Percentiles rank a stretch among this genome's conserved stretches.
phyloP scores from a whole-genome alignment of 2,888 invertebrate genomes.

The Isoperla grammatica region DNA sequence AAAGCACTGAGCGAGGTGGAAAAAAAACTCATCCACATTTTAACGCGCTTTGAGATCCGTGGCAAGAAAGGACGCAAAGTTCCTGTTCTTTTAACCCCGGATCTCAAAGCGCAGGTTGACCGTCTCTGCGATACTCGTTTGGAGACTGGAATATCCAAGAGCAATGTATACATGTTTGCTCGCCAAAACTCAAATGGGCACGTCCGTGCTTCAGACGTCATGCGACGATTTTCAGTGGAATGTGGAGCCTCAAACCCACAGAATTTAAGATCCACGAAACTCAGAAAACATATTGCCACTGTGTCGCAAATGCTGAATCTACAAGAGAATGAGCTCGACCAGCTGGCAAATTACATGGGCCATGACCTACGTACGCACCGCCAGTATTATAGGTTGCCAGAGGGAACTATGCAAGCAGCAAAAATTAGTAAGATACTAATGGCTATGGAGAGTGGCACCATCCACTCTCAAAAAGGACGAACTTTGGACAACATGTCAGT shows the following conservation, averaged over 20 bases:
- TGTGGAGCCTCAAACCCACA: not conserved
- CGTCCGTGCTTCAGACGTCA: not conserved
- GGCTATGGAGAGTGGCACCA: not conserved
- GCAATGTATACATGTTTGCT: slow-evolving; percentile 26
- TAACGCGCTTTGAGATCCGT: not conserved
- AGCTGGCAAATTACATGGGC: slow-evolving; percentile 1
- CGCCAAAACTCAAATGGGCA: not conserved
- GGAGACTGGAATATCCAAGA: slow-evolving; percentile 19
- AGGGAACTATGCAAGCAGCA: slow-evolving; percentile 5
- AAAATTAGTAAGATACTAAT: slow-evolving; percentile 1
- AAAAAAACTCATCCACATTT: too few species aligned
- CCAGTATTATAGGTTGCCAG: not conserved
- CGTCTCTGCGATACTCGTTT: slow-evolving; percentile 26
- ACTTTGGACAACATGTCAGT: too few species aligned
- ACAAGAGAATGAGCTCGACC: not conserved
- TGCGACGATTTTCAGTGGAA: not conserved
- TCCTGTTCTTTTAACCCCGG: not conserved
- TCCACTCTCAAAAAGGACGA: too few species aligned
- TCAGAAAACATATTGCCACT: slow-evolving; percentile 8
- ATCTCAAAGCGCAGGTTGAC: slow-evolving; percentile 20
- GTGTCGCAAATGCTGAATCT: slow-evolving; percentile 6
- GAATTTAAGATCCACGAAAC: not conserved
- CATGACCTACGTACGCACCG: not conserved
- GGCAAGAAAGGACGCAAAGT: slow-evolving; percentile 13
- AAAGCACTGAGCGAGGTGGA: too few species aligned